Conservation (phyloP, 2,888 invertebrate genomes). For the Lasioglossum calceatum region DNA sequence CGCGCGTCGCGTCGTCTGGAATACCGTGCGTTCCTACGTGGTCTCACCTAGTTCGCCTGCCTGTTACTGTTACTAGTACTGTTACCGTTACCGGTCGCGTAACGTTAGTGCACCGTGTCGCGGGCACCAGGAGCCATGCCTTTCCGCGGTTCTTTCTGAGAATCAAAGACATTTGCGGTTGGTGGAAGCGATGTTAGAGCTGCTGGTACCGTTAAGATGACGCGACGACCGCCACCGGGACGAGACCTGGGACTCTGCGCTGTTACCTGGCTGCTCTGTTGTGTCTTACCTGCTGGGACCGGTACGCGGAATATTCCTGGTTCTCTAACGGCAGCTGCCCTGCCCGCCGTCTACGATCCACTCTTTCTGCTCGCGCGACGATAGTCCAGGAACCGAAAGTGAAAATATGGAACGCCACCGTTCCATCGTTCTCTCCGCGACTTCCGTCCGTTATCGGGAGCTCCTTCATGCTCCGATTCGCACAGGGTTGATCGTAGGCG, state of each 20-base stretch:
- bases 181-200: slow-evolving; percentile 27
- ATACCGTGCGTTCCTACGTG: slow-evolving; percentile 5
- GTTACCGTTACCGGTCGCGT: neutral
- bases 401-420: slow-evolving; percentile 42
- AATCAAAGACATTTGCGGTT: neutral
- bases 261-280: slow-evolving; percentile 53
- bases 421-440: neutral
- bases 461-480: neutral
- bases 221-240: slow-evolving; percentile 58
- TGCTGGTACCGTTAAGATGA: slow-evolving; percentile 55
- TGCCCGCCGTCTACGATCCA: slow-evolving; percentile 8
- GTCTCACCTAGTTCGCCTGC: neutral
- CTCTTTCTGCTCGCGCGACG: slow-evolving; percentile 9
- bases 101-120: slow-evolving; percentile 1
- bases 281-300: slow-evolving; percentile 57
- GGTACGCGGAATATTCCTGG: slow-evolving; percentile 46
- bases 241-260: slow-evolving; percentile 36
- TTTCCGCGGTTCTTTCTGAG: neutral
- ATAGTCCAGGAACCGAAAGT: slow-evolving; percentile 23
- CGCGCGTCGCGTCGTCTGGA: slow-evolving; percentile 3
- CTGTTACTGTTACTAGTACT: neutral
- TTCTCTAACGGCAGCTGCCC: neutral
- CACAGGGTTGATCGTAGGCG: neutral
- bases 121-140: neutral
- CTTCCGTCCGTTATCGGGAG: neutral